Evolutionary conservation across 2,113 vertebrate species (phyloP), one percentile per base, ranked within the genome.

Genomic region (Anhinga anhinga): DNA sequence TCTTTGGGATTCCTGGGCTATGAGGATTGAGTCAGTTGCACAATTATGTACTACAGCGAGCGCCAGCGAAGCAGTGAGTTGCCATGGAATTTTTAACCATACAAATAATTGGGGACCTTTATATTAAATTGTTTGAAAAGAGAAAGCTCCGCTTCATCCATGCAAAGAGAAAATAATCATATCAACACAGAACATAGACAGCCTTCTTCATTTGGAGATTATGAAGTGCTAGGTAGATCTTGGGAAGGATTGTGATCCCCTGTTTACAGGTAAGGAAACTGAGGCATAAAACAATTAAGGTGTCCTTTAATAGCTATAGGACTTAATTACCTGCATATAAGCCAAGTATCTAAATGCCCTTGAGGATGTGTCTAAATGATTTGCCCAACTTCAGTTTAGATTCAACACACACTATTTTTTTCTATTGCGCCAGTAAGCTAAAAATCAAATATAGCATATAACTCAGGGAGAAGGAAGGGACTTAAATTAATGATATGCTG

Each of bases 21-120:
- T n/a, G 45, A 89, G n/a, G 42, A 52, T 14, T 50, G 56, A 92
- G 66, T 71, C 70, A 77, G 65, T 58, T 95, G 90, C 73, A 95
- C 69, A 86, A 38, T 90, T 94, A 82, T 21, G 23, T 76, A 83
- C 74, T 74, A 91, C 69, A 96, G 83, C 45, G 80, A 85, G 53
- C 58, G 80, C 34, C 38, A 71, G 76, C 81, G 52, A 88, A 93
- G 71, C 73, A 95, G 19, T 84, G 82, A 97, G n/a, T 83, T 87
- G 30, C 22, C 5, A 1, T 30, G 32, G 67, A 45, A 82, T 95
- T 88, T 97, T 90, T 67, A 96, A 62, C 62, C 38, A 49, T 61
- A 89, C 61, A 72, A 94, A 65, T 95, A 70, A 92, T 17, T 90
- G 40, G 29, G 30, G 45, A 30, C 52, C 40, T 96, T 70, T 77